Conservation (phyloP, 1,140 invertebrate species). For the Antheraea mylitta region DNA sequence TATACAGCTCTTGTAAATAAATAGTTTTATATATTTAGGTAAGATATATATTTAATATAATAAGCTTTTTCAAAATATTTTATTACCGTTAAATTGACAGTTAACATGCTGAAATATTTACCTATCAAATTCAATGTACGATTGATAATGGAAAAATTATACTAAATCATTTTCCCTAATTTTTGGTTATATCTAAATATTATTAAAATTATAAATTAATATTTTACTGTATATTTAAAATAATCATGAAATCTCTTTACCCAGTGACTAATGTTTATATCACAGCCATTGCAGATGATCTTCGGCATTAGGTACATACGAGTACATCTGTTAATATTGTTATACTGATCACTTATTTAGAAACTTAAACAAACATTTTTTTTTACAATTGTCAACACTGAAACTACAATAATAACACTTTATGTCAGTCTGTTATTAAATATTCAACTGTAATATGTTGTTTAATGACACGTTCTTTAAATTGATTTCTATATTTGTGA, state of each 20-base stretch:
- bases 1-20: not conserved
- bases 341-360: slow-evolving; percentile 8
- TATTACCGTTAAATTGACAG: not conserved
- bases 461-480: slow-evolving; percentile 51
- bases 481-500: slow-evolving; percentile 40
- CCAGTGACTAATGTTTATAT: slow-evolving; percentile 63
- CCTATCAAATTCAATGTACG: too few relatives aligned
- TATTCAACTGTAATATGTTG: slow-evolving; percentile 23
- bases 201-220: too few relatives aligned
- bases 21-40: too few relatives aligned
- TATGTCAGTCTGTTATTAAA: slow-evolving; percentile 22
- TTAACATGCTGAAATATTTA: not conserved
- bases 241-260: slow-evolving; percentile 33
- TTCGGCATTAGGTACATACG: slow-evolving; percentile 57
- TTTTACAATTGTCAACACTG: slow-evolving; percentile 21
- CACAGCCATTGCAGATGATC: slow-evolving; percentile 67
- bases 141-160: too few relatives aligned
- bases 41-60: too few relatives aligned
- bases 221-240: too few relatives aligned
- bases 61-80: too few relatives aligned
- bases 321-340: slow-evolving; percentile 12
- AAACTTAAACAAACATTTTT: not conserved
- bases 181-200: too few relatives aligned
- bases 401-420: slow-evolving; percentile 25
- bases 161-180: too few relatives aligned